Base-by-base conservation (phyloP, 2,113 vertebrate genomes). In the Capreolus pygargus region DNA sequence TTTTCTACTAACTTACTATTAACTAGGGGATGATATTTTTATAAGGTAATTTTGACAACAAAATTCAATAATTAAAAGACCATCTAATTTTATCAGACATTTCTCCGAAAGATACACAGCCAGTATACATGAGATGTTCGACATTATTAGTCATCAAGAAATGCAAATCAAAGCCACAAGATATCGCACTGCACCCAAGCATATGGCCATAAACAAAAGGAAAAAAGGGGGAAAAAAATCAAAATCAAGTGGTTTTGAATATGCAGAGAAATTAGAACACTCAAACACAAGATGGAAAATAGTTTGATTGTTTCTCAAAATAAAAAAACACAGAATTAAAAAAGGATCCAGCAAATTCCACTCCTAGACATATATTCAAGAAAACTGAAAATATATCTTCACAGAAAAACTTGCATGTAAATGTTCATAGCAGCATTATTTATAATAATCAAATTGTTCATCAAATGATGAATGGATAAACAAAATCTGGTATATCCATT, bases 61-160 rank as follows among this genome's bases (percentile, higher is more conserved):
- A 95, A 43, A 89, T 28, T 81, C 17, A 95, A 89, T 16, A 86
- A 76, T 55, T 67, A 74, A 95, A 96, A 82, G 17, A 52, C 17
- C 45, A 78, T 16, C 3, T 70, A 78, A 76, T 47, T 16, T 67
- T 43, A 81, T 87, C 0, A 58, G 36, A 55, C 7, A 86, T 57
- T 58, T 93, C 52, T 95, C 61, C 17, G 30, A 97, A 91, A 84
- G 55, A 79, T 43, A 89, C 6, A 74, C 30, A 96, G n/a, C 28
- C 57, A 87, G 5, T 16, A 79, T 39, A 92, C 5, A 70, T 11
- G 67, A 96, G 94, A 86, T 39, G 27, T 2, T 97, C 55, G 86
- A 55, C 7, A 91, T 45, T 61, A 83, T 64, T 67, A 97, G 19
- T 95, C 16, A 84, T 86, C n/a, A 89, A 54, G 78, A 96, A 95